Percentiles rank a stretch among this genome's conserved stretches.
Conservation (phyloP, 2,113 vertebrate genomes). For the Plecturocebus donacophilus region DNA sequence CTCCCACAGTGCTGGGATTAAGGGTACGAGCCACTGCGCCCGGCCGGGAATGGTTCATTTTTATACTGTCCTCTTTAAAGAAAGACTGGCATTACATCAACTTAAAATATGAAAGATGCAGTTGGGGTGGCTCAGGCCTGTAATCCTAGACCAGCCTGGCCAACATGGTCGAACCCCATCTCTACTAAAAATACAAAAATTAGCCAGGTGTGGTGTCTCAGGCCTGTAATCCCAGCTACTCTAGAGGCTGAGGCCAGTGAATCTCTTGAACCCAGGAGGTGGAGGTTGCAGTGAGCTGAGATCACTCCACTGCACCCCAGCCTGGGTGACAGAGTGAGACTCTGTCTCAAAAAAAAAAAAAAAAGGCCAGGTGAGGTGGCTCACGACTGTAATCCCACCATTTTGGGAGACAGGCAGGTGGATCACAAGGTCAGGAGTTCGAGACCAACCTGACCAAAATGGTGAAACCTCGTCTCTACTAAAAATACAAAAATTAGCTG, state of each 20-base stretch:
- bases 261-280: not conserved
- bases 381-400: too few species aligned
- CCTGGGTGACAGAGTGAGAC: not conserved
- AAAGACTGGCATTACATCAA: not conserved
- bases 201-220: not conserved
- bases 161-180: too few species aligned
- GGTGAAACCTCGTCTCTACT: too few species aligned
- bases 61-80: not conserved
- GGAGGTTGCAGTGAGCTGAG: not conserved
- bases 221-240: not conserved
- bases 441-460: too few species aligned
- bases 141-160: not conserved
- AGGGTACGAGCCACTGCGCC: too few species aligned
- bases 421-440: too few species aligned
- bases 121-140: not conserved
- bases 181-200: too few species aligned
- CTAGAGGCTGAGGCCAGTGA: not conserved
- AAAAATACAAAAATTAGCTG: too few species aligned
- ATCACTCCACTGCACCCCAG: not conserved
- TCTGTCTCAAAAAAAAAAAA: not conserved
- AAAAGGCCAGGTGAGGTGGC: not conserved
- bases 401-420: too few species aligned
- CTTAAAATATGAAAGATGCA: slow-evolving; percentile 28
- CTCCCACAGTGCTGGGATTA: too few species aligned
- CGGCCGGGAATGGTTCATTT: too few species aligned